Conservation (phyloP, 2,113 vertebrate species). For the Bufo gargarizans region DNA sequence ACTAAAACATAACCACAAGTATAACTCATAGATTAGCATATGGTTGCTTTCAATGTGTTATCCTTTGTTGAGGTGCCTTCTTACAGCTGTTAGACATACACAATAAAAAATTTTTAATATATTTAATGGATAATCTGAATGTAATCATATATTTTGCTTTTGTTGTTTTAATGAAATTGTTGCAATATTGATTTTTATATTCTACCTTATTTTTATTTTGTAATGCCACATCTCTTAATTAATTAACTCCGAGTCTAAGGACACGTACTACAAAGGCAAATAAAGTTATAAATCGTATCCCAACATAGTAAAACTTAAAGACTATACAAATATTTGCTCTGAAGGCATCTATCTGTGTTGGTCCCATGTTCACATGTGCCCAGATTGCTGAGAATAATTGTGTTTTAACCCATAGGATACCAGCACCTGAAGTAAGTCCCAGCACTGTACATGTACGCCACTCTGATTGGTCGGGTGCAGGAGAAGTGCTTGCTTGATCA, state of each 20-base stretch:
- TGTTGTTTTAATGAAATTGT: background rate
- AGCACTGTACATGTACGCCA: too few species aligned
- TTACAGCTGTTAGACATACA: background rate
- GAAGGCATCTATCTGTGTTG: too few species aligned
- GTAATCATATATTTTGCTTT: background rate
- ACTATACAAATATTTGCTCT: too few species aligned
- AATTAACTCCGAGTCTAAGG: background rate
- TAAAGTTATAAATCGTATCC: too few species aligned
- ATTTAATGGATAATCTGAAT: background rate
- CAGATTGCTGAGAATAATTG: too few species aligned
- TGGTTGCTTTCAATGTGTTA: background rate
- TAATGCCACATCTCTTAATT: background rate
- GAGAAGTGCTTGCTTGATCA: too few species aligned
- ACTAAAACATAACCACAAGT: background rate
- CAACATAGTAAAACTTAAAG: too few species aligned
- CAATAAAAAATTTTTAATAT: background rate
- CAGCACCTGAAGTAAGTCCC: too few species aligned
- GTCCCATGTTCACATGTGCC: too few species aligned
- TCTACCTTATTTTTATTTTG: background rate
- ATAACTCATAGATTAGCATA: background rate
- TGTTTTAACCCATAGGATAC: too few species aligned
- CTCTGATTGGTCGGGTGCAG: too few species aligned
- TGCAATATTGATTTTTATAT: background rate
- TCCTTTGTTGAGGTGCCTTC: background rate
- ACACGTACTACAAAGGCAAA: too few species aligned